phyloP scores from a whole-genome alignment of 2,797 vertebrate genomes.

The Neostethus bicornis region DNA sequence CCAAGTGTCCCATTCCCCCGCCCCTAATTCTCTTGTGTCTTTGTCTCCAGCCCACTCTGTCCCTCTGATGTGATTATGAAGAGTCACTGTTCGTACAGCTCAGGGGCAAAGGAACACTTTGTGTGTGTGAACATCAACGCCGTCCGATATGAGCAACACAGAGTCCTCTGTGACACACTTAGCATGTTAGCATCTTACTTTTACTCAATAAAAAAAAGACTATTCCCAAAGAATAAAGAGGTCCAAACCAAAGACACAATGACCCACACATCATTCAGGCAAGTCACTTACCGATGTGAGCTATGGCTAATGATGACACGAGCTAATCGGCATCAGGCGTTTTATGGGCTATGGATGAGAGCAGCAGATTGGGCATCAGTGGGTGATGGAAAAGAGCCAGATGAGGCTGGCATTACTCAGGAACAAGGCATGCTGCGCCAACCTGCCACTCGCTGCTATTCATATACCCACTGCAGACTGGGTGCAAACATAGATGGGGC shows the following conservation, averaged over 20 bases:
- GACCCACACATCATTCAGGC: constrained; percentile 14
- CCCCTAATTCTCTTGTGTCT: constrained; percentile 14
- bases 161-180: constrained; percentile 2
- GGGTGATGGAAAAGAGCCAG: constrained; percentile 76
- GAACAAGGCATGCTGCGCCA: constrained; percentile 79
- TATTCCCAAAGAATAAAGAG: neutral
- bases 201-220: neutral
- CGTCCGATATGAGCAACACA: constrained; percentile 20
- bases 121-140: constrained; percentile 17
- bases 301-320: constrained; percentile 43
- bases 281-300: constrained; percentile 28
- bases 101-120: constrained; percentile 15
- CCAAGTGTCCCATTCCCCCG: constrained; percentile 27
- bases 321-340: constrained; percentile 44
- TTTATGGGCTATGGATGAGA: constrained; percentile 48
- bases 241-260: neutral
- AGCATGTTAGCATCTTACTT: neutral
- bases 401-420: constrained; percentile 69
- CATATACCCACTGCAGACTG: constrained; percentile 57
- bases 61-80: constrained; percentile 55
- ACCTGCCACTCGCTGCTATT: constrained; percentile 78
- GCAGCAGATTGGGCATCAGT: constrained; percentile 78
- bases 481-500: constrained; percentile 25
- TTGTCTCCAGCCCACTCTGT: constrained; percentile 4
- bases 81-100: constrained; percentile 50